These are phyloP conservation scores for Thalassoma bifasciatum DNA, from an alignment of 2,113 vertebrate species.

Conservation along the genomic window DNA sequence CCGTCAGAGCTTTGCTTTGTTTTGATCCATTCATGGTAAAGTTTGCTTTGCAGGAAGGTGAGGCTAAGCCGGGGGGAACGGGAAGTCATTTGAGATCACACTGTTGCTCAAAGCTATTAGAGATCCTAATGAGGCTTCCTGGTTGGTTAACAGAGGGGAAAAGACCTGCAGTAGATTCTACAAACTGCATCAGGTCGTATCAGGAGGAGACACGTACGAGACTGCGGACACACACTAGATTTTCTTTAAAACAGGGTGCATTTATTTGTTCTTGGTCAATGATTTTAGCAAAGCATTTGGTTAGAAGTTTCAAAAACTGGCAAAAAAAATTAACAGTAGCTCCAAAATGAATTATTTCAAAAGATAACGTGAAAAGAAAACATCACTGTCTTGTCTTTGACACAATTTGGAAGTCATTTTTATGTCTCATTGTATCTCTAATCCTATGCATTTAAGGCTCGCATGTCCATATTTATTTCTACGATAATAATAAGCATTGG, in stretches of 20 bases:
- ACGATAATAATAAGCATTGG: background rate
- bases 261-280: constrained; percentile 52
- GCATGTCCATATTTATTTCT: background rate
- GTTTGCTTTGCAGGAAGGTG: constrained; percentile 52
- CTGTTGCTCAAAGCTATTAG: constrained; percentile 39
- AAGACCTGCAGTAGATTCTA: constrained; percentile 8
- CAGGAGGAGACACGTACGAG: constrained; percentile 1
- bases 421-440: background rate
- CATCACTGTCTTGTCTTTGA: too few relatives aligned
- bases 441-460: background rate
- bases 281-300: constrained; percentile 34
- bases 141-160: constrained; percentile 37
- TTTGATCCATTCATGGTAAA: constrained; percentile 46
- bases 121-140: constrained; percentile 30
- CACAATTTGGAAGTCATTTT: too few relatives aligned
- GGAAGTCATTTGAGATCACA: constrained; percentile 54
- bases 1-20: constrained; percentile 69
- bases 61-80: constrained; percentile 56
- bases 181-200: background rate
- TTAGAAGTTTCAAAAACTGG: background rate
- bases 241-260: background rate
- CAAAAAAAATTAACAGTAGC: background rate
- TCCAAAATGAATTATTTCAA: too few relatives aligned
- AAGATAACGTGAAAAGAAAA: too few relatives aligned
- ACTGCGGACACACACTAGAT: background rate